Conservation (phyloP, 2,113 vertebrate genomes). For the Thinocorus orbignyianus region DNA sequence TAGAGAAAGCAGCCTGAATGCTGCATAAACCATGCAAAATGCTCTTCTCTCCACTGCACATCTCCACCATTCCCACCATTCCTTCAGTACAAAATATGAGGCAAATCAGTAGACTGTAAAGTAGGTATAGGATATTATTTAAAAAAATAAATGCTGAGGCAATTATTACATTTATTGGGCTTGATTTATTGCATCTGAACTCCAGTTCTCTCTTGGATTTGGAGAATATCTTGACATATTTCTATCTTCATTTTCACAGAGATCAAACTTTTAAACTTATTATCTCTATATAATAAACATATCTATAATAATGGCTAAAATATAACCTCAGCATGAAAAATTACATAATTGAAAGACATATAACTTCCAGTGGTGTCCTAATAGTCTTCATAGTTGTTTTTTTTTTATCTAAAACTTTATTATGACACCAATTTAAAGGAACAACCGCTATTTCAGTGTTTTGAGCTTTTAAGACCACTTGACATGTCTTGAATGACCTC, state of each 20-base stretch:
- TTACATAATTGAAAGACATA: background rate
- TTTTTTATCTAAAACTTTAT: background rate
- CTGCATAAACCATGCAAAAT: background rate
- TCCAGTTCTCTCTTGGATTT: background rate
- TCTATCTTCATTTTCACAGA: background rate
- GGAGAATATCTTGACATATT: background rate
- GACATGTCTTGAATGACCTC: background rate
- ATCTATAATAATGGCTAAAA: background rate
- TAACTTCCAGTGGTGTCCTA: background rate
- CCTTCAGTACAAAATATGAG: background rate
- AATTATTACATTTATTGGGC: background rate
- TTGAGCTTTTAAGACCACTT: background rate
- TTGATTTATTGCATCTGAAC: background rate
- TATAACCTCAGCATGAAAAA: background rate
- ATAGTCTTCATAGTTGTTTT: background rate
- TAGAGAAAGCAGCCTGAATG: background rate
- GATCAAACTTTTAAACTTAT: background rate
- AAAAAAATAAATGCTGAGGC: background rate
- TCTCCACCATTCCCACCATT: background rate
- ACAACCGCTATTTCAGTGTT: background rate
- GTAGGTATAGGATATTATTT: background rate
- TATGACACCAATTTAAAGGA: background rate
- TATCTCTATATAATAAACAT: background rate
- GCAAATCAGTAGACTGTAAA: background rate
- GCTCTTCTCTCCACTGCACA: background rate